Evolutionary conservation across 2,113 vertebrate genomes (phyloP), one percentile per base, ranked within the genome.

Genomic region (Spermophilus dauricus): DNA sequence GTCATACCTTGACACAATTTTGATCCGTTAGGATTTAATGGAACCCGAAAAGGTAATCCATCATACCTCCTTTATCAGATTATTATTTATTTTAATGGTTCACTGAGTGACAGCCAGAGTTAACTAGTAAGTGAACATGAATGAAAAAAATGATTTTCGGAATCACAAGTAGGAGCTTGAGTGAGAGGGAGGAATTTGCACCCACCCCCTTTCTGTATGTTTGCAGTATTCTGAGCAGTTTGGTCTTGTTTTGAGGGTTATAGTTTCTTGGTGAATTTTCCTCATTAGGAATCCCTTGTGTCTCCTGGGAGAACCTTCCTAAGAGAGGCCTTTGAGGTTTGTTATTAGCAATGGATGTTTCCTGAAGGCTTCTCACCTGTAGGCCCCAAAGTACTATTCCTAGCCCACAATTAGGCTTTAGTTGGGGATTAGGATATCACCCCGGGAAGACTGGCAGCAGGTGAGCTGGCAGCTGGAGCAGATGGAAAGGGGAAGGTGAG

Each of bases 11-110:
- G 63, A 86, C 85, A 76, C 76, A 76, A 45, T 70, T 85, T 88
- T 76, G 61, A 89, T 86, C 73, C 96, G 98, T 93, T 76, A 80
- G 78, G 61, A 81, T 97, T 96, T 97, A 94, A 75, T 97, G 91
- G 76, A 95, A 97, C 86, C 48, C 1, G 5, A 63, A 93, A 96
- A 91, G 70, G 85, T 95, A 91, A 96, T 96, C 61, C 82, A 94
- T 88, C 94, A 80, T 80, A 67, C 73, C 75, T 97, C 86, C 86
- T 89, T 97, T 97, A 97, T 97, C 96, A 89, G 90, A 91, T 95
- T 78, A 77, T 97, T 97, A 91, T 92, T 98, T 98, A 96, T 98
- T 97, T 97, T 97, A 97, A 96, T 93, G 89, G 91, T 91, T 94
- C 51, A 82, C 81, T 16, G 56, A 95, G 87, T 97, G 97, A 97